Evolutionary conservation across 1,140 invertebrate species (phyloP).

Genomic region (Hirudo medicinalis): DNA sequence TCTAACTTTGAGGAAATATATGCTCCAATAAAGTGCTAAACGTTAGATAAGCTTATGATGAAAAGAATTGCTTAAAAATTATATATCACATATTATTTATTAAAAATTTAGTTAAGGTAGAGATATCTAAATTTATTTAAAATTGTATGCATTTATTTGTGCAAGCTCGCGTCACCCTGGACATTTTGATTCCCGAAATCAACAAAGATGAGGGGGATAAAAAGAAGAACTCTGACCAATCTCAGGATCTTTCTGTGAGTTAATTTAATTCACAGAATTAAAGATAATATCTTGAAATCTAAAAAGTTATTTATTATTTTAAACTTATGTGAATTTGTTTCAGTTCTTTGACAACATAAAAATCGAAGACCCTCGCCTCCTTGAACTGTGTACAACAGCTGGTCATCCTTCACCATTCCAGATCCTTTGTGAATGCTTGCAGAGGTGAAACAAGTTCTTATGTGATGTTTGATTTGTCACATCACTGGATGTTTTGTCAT

Average conservation of each 20-base stretch:
- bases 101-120: too few relatives aligned
- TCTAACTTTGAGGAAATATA: background rate
- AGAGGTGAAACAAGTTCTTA: constrained; percentile 45
- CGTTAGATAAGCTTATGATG: too few relatives aligned
- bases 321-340: constrained; percentile 17
- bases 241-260: background rate
- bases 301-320: too few relatives aligned
- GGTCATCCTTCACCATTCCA: constrained; percentile 87
- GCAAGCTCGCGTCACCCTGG: constrained; percentile 64
- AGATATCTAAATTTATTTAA: too few relatives aligned
- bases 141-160: constrained; percentile 12
- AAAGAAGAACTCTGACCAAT: constrained; percentile 32
- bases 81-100: too few relatives aligned
- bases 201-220: constrained; percentile 46
- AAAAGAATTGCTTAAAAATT: too few relatives aligned
- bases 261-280: background rate
- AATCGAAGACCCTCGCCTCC: constrained; percentile 80
- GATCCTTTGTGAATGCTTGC: constrained; percentile 76
- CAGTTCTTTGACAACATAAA: constrained; percentile 84
- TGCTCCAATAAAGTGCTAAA: too few relatives aligned
- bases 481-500: too few relatives aligned
- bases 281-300: too few relatives aligned
- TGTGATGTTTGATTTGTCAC: background rate
- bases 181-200: constrained; percentile 86
- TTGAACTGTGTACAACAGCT: constrained; percentile 82